Conservation (phyloP, 2,797 vertebrate species). For the Phrynocephalus forsythii region DNA sequence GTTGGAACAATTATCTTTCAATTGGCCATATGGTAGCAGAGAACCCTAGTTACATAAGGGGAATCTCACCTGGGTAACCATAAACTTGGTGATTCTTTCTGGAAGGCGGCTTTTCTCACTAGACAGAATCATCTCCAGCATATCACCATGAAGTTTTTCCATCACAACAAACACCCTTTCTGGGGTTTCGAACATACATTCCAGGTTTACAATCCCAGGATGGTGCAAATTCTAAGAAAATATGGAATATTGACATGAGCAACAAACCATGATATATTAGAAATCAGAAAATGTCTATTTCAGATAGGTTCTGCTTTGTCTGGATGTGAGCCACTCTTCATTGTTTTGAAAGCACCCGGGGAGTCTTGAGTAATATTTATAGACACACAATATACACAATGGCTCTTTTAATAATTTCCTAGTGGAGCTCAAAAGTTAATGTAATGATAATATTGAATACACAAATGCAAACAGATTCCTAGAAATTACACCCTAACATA, state of each 20-base stretch:
- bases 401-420: neutral
- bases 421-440: neutral
- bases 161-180: slow-evolving; percentile 98
- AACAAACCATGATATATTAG: neutral
- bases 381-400: neutral
- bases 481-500: neutral
- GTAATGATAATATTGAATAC: neutral
- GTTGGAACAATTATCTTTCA: neutral
- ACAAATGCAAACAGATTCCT: neutral
- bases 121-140: slow-evolving; percentile 98
- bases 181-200: slow-evolving; percentile 98
- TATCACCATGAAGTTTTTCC: slow-evolving; percentile 98
- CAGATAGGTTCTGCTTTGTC: neutral
- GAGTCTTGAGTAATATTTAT: slow-evolving; percentile 7
- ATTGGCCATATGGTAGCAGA: neutral
- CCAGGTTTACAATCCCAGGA: slow-evolving; percentile 97
- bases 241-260: slow-evolving; percentile 41
- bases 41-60: neutral
- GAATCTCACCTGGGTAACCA: slow-evolving; percentile 95
- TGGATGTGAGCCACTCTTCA: neutral
- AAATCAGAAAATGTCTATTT: neutral
- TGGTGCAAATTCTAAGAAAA: slow-evolving; percentile 92
- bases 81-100: slow-evolving; percentile 95
- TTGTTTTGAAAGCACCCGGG: slow-evolving; percentile 17
- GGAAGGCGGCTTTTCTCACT: slow-evolving; percentile 97